Conservation (phyloP, 2,797 vertebrate genomes). For the Ptychobarbus kaznakovi region DNA sequence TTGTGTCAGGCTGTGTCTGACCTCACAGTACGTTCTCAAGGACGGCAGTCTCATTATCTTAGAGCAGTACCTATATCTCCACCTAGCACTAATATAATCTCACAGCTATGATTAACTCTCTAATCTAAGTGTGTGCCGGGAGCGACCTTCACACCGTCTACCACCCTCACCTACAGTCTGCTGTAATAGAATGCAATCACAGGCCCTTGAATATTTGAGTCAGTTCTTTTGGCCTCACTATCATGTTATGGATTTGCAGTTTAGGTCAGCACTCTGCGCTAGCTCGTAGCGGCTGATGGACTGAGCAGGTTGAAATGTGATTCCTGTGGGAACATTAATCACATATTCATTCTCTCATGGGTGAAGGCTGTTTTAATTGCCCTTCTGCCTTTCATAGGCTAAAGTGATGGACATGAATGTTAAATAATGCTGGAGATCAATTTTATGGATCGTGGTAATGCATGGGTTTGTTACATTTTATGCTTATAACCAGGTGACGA, state of each 20-base stretch:
- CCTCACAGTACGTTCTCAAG: conserved; percentile 9
- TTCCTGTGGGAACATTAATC: conserved; percentile 48
- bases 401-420: conserved; percentile 54
- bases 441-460: conserved; percentile 57
- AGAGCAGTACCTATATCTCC: background rate
- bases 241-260: conserved; percentile 24
- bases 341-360: conserved; percentile 36
- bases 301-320: conserved; percentile 33
- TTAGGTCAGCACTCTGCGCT: conserved; percentile 8
- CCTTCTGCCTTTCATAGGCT: conserved; percentile 44
- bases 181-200: conserved; percentile 27
- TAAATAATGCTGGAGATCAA: conserved; percentile 51
- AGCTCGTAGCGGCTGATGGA: conserved; percentile 11
- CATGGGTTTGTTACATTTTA: conserved; percentile 44
- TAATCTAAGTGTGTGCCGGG: conserved; percentile 32
- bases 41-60: conserved; percentile 34
- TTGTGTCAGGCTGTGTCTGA: conserved; percentile 21
- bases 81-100: conserved; percentile 32
- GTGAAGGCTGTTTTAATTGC: conserved; percentile 54
- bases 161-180: conserved; percentile 9
- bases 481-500: conserved; percentile 37
- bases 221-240: conserved; percentile 2
- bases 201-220: background rate
- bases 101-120: conserved; percentile 19
- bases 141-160: conserved; percentile 3